Evolutionary conservation across 2,888 invertebrate genomes (phyloP), one percentile per base, ranked within the genome.

Genomic region (Congeria kusceri): DNA sequence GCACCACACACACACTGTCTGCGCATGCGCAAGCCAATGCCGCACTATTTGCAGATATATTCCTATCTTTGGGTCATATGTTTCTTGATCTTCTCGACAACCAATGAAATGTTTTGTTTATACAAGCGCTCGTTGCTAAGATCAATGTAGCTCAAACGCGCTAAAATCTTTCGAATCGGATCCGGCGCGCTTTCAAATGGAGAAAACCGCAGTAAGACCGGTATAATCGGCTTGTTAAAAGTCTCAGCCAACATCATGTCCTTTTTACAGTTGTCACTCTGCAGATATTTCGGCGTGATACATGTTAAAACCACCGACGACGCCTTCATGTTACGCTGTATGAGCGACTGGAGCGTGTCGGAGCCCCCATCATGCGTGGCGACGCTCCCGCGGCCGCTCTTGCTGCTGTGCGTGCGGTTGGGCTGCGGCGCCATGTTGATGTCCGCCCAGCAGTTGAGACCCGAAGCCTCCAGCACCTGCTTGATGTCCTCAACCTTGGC

Each of bases 221-320:
- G 92, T 3, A 93, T 85, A 32, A 93, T 88, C 1, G 92, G 91
- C 66, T 91, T 92, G 75, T 90, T 88, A 57, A 91, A 89, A 18
- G 89, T 87, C 65, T 92, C 91, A 0, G 93, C 93, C 44, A 92
- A 81, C 20, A 88, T 88, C n/a, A 93, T 81, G 71, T 93, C 93
- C 66, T 92, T 92, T 64, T 88, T 87, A 82, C 92, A 93, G 83
- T 91, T 92, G 80, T 93, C 92, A 83, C 91, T 91, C 70, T 92
- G 92, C 64, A 93, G 83, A 84, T 92, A 92, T 79, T 92, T 92
- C 11, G 92, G 92, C 5, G 92, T 93, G 65, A 92, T 88, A 80
- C 91, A 92, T 69, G 91, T 87, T 28, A 92, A 68, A 13, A 92
- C 91, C 2, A 91, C 89, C 0, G 85, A 78, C 0, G 92, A 87